Evolutionary conservation across 2,797 vertebrate genomes (phyloP).

Genomic region (Emydoidea blandingii): DNA sequence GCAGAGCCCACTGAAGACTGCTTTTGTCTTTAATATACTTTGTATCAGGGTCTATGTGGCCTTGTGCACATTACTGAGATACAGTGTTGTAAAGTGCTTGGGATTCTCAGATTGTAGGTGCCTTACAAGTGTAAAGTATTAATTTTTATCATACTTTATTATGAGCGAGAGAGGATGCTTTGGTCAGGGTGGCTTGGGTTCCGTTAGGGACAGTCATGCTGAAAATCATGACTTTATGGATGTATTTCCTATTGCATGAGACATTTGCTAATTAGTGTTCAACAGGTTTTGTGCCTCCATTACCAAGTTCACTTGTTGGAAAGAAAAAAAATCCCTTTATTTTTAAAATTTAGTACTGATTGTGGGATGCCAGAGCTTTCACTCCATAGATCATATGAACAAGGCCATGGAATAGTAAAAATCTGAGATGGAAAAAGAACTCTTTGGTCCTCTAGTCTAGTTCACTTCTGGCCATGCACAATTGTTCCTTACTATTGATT

Average conservation of each 20-base stretch:
- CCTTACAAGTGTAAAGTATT: not conserved
- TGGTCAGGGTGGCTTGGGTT: not conserved
- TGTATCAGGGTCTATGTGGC: slow-evolving; percentile 43
- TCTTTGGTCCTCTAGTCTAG: slow-evolving; percentile 7
- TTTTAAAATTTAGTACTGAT: not conserved
- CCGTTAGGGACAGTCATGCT: not conserved
- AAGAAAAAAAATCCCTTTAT: not conserved
- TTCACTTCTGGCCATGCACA: slow-evolving; percentile 59
- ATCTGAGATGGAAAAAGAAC: slow-evolving; percentile 1
- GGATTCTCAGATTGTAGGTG: not conserved
- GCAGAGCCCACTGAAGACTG: slow-evolving; percentile 58
- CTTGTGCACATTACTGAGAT: slow-evolving; percentile 53
- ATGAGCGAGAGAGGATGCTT: not conserved
- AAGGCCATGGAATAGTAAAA: not conserved
- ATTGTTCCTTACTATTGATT: slow-evolving; percentile 61
- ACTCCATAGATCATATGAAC: not conserved
- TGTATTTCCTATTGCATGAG: not conserved
- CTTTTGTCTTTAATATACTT: slow-evolving; percentile 57
- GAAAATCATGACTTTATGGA: not conserved
- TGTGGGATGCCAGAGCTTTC: not conserved
- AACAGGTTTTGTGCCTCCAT: not conserved
- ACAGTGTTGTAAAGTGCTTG: slow-evolving; percentile 17
- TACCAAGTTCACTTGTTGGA: not conserved
- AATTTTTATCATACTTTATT: not conserved
- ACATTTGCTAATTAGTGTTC: not conserved